phyloP scores from a whole-genome alignment of 1,140 invertebrate genomes.

The Bombus soroeensis region DNA sequence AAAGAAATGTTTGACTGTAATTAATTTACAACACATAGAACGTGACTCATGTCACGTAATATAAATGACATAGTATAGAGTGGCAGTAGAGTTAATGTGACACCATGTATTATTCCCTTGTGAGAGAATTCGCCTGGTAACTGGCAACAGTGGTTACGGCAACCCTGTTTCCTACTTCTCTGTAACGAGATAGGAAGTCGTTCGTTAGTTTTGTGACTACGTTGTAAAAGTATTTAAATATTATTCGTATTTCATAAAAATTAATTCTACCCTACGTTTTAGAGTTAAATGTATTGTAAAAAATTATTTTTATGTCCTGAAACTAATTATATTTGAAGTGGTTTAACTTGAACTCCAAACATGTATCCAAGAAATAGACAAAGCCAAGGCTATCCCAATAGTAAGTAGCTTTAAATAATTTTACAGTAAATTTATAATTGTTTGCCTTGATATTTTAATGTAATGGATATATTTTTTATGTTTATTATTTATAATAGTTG shows the following conservation, averaged over 20 bases:
- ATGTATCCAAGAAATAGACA: conserved; percentile 75
- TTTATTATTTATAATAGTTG: background rate
- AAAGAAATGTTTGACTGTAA: no score
- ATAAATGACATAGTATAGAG: no score
- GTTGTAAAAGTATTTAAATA: background rate
- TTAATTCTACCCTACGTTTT: background rate
- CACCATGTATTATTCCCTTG: no score
- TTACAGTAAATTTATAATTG: background rate
- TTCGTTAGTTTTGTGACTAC: background rate
- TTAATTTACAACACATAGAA: no score
- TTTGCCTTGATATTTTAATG: background rate
- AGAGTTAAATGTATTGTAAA: background rate
- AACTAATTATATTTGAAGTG: background rate
- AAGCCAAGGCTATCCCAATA: conserved; percentile 69
- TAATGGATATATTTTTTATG: background rate
- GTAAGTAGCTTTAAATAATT: conserved; percentile 50
- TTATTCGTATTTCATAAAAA: background rate
- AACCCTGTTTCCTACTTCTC: conserved; percentile 21
- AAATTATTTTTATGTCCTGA: background rate
- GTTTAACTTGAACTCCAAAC: conserved; percentile 3
- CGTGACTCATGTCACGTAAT: no score
- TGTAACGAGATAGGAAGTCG: background rate
- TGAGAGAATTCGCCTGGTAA: no score
- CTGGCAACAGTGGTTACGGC: no score
- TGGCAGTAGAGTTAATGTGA: no score